phyloP scores from a whole-genome alignment of 53 echinoderm and acorn worm species.

The Zoroaster sp. region DNA sequence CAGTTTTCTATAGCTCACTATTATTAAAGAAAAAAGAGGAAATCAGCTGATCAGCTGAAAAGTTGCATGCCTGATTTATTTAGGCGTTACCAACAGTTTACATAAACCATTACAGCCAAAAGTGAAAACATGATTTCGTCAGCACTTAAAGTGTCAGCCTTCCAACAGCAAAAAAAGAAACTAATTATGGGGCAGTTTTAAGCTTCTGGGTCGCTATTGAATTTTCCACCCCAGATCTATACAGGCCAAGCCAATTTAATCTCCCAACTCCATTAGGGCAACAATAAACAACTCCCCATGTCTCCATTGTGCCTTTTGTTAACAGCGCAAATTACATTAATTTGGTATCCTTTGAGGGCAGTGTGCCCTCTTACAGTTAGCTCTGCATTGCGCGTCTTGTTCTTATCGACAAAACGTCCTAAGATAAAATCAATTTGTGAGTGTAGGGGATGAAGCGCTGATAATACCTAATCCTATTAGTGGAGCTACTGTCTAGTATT shows the following conservation, averaged over 20 bases:
- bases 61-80: too few relatives aligned
- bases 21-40: too few relatives aligned
- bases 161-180: neutral
- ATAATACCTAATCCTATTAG: constrained; percentile 33
- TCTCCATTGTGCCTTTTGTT: neutral
- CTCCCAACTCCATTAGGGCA: neutral
- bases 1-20: too few relatives aligned
- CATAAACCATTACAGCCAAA: too few relatives aligned
- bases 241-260: neutral
- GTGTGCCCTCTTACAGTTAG: neutral
- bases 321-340: neutral
- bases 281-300: neutral
- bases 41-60: too few relatives aligned
- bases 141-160: neutral
- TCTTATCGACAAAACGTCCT: neutral
- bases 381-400: too few relatives aligned
- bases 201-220: constrained; percentile 3
- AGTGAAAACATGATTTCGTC: too few relatives aligned
- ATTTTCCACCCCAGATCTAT: neutral
- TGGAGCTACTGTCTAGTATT: neutral
- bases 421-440: neutral
- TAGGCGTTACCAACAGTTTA: too few relatives aligned
- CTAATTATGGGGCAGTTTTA: constrained; percentile 21
- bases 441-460: neutral
- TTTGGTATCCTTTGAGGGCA: neutral